A percentile compares a stretch with the other conserved stretches of the same genome.
These are phyloP conservation scores for Drosophila sulfurigaster DNA, from an alignment of 1,140 invertebrate genomes.

Conservation along the genomic window DNA sequence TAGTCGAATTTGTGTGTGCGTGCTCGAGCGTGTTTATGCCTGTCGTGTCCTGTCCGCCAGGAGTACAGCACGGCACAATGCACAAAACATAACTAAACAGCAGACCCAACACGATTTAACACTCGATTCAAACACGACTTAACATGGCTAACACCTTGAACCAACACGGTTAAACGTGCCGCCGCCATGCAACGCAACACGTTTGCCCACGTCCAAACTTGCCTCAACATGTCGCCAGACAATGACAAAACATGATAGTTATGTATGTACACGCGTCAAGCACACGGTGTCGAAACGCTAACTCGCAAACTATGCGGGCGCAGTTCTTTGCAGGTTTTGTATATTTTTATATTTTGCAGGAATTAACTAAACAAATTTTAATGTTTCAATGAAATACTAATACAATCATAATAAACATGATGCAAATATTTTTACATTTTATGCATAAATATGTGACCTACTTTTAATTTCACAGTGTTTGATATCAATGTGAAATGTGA, in stretches of 20 bases:
- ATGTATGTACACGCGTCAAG: background rate
- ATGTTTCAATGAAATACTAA: no score
- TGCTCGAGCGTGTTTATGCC: slow-evolving; percentile 14
- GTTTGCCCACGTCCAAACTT: slow-evolving; percentile 3
- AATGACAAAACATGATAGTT: background rate
- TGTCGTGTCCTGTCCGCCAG: slow-evolving; percentile 1
- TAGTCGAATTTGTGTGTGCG: background rate
- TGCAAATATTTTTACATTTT: no score
- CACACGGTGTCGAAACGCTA: background rate
- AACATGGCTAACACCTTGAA: slow-evolving; percentile 11
- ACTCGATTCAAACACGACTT: slow-evolving; percentile 14
- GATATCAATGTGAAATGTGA: no score
- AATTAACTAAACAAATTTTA: no score
- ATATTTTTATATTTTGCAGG: no score
- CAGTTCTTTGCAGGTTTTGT: no score
- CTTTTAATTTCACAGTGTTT: no score
- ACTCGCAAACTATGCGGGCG: background rate
- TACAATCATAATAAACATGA: no score
- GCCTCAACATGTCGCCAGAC: background rate
- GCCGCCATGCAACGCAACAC: slow-evolving; percentile 1
- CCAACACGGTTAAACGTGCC: slow-evolving; percentile 6
- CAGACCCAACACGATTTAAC: slow-evolving; percentile 17
- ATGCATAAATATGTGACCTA: no score
- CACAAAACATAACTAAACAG: slow-evolving; percentile 8
- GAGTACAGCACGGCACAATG: slow-evolving; percentile 2